Evolutionary conservation across 2,797 vertebrate species (phyloP).

Genomic region (Pangasius macronema): DNA sequence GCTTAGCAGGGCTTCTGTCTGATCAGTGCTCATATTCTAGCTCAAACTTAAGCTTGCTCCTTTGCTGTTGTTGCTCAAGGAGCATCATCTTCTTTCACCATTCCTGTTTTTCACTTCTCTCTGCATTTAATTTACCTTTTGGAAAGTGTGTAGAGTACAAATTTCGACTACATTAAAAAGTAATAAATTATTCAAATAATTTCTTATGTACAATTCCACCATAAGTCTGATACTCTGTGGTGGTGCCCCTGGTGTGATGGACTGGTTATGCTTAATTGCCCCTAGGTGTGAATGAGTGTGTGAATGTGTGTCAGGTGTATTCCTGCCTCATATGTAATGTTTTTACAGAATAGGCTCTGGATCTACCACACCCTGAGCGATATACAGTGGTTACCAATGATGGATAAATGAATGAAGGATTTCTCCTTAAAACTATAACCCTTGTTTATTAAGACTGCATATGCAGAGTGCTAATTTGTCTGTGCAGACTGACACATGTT

Average conservation of each 20-base stretch:
- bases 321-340: background rate
- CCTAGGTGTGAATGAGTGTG: background rate
- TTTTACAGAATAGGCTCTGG: background rate
- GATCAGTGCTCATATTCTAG: background rate
- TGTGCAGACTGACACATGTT: background rate
- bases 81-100: background rate
- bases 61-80: background rate
- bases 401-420: background rate
- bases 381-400: background rate
- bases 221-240: too few species aligned
- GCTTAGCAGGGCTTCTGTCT: background rate
- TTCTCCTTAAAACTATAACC: background rate
- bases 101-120: background rate
- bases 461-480: background rate
- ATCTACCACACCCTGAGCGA: background rate
- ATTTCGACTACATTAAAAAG: background rate
- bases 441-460: background rate
- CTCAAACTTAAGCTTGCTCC: background rate
- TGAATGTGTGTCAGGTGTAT: background rate
- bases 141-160: too few species aligned
- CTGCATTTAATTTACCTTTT: background rate
- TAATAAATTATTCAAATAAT: background rate
- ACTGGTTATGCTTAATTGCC: background rate
- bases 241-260: background rate
- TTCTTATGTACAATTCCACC: background rate